These are phyloP conservation scores for Gopherus evgoodei DNA, from an alignment of 2,113 vertebrate genomes.

Conservation along the genomic window DNA sequence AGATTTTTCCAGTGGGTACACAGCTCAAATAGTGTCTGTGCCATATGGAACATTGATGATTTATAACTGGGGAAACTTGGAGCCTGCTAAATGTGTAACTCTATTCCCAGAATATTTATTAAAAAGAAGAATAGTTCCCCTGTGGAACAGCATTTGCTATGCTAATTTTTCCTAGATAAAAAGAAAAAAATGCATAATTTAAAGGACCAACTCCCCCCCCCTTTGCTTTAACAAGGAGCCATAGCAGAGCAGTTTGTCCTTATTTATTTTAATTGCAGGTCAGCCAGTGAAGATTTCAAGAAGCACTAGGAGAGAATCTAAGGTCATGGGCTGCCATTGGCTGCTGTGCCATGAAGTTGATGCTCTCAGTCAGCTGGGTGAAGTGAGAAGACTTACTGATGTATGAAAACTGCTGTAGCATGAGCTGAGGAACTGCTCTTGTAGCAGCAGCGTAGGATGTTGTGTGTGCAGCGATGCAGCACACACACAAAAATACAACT, in stretches of 20 bases:
- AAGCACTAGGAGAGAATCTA: neutral
- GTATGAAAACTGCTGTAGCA: fast-evolving
- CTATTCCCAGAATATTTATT: conserved; percentile 61
- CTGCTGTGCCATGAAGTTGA: neutral
- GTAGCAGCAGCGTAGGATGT: neutral
- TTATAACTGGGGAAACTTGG: conserved; percentile 49
- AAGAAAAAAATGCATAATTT: neutral
- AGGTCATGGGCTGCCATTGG: neutral
- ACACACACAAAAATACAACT: fast-evolving
- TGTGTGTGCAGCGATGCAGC: neutral
- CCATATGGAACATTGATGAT: conserved; percentile 53
- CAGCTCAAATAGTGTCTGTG: conserved; percentile 39
- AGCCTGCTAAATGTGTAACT: conserved; percentile 41
- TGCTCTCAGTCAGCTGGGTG: neutral
- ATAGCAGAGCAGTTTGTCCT: neutral
- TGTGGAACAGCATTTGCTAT: conserved; percentile 16
- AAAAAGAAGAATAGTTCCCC: conserved; percentile 34
- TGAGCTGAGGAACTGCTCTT: neutral
- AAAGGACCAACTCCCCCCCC: neutral
- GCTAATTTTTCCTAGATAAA: conserved; percentile 24
- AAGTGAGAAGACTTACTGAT: fast-evolving
- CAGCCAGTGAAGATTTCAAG: neutral
- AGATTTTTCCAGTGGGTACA: conserved; percentile 42
- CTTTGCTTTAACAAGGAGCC: neutral
- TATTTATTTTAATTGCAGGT: neutral